These are phyloP conservation scores for Loripinus fragilis DNA, from an alignment of 2,888 invertebrate genomes.

Conservation along the genomic window DNA sequence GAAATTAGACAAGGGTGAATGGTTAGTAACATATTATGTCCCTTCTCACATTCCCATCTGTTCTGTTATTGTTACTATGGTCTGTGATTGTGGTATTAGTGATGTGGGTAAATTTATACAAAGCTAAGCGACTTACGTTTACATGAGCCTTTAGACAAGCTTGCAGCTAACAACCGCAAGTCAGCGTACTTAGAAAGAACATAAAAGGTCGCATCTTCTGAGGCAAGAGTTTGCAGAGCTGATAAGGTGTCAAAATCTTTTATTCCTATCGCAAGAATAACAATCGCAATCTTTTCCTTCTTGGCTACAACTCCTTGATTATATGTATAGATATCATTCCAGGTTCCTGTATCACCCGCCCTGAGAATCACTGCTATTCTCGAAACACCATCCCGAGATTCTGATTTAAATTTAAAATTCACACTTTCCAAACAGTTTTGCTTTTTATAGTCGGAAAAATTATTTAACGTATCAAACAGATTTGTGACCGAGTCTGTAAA, in stretches of 20 bases:
- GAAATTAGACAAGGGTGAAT: no score
- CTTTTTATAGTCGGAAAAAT: neutral
- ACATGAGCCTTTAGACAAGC: conserved; percentile 34
- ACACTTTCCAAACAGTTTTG: conserved; percentile 26
- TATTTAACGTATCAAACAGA: neutral
- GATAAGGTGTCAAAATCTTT: conserved; percentile 33
- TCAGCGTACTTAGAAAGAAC: conserved; percentile 32
- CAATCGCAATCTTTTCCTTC: conserved; percentile 24
- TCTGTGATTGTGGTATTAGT: no score
- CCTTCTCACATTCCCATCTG: no score
- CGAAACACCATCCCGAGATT: conserved; percentile 31
- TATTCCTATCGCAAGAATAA: conserved; percentile 36
- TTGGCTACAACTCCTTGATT: conserved; percentile 24
- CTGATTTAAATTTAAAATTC: conserved; percentile 38
- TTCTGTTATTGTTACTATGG: no score
- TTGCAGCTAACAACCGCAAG: conserved; percentile 22
- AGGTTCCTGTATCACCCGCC: conserved; percentile 29
- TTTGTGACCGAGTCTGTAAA: conserved; percentile 16
- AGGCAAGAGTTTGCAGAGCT: conserved; percentile 34
- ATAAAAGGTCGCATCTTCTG: conserved; percentile 37
- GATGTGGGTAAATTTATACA: no score
- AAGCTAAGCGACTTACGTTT: conserved; percentile 47
- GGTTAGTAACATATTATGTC: no score
- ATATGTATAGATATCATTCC: conserved; percentile 32
- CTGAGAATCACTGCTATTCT: conserved; percentile 33